Evolutionary conservation across 2,797 vertebrate species (phyloP).

Genomic region (Loris lydekkerianus): DNA sequence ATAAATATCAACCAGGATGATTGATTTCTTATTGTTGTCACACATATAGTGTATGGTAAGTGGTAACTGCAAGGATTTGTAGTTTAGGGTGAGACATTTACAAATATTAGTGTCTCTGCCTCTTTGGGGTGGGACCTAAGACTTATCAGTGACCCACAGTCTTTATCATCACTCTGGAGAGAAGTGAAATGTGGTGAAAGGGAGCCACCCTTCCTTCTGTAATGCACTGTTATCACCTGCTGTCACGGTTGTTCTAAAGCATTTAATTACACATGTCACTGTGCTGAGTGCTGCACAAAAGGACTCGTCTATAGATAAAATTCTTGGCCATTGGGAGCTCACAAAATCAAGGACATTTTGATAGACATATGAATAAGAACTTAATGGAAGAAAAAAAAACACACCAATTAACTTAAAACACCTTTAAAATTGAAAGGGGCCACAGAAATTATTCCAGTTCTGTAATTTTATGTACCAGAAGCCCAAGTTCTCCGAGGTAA

Average conservation of each 20-base stretch:
- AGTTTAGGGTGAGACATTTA: background rate
- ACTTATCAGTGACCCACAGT: background rate
- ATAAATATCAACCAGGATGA: background rate
- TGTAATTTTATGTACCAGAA: background rate
- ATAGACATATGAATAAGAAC: slow-evolving; percentile 55
- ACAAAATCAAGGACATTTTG: slow-evolving; percentile 56
- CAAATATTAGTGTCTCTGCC: background rate
- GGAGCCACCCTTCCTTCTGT: background rate
- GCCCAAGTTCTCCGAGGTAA: background rate
- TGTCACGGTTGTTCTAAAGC: background rate
- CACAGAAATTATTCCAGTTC: background rate
- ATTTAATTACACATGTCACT: background rate
- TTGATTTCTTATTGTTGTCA: background rate
- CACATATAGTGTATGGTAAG: background rate
- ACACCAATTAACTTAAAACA: background rate
- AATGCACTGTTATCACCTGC: background rate
- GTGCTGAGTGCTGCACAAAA: background rate
- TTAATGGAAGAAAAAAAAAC: background rate
- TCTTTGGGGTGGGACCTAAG: background rate
- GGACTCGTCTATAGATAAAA: background rate
- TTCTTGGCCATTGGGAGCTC: slow-evolving; percentile 36
- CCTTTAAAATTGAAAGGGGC: background rate
- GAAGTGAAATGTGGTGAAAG: background rate
- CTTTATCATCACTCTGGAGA: background rate
- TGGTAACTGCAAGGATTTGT: background rate